Evolutionary conservation across 2,797 vertebrate genomes (phyloP).

Genomic region (Typhlichthys subterraneus): DNA sequence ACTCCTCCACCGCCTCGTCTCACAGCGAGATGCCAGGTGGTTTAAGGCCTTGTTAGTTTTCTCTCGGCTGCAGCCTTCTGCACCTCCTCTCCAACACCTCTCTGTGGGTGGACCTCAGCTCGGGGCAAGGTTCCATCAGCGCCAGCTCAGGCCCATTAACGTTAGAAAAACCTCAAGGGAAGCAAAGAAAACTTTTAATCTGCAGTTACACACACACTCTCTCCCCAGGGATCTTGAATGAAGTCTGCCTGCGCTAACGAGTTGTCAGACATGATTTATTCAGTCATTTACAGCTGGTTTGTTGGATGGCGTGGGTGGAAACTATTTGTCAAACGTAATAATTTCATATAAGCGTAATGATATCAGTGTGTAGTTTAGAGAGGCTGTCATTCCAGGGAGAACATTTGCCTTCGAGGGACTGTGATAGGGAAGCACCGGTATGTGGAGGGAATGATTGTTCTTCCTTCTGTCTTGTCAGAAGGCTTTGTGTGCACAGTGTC

Average conservation of each 20-base stretch:
- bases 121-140: constrained; percentile 39
- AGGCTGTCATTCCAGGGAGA: too few species aligned
- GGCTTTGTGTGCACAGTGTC: neutral
- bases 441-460: neutral
- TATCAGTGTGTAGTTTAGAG: too few species aligned
- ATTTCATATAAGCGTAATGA: constrained; percentile 15
- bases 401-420: neutral
- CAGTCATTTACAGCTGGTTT: constrained; percentile 42
- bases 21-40: constrained; percentile 9
- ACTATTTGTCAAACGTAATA: constrained; percentile 45
- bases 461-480: constrained; percentile 16
- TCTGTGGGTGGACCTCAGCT: constrained; percentile 19
- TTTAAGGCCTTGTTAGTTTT: constrained; percentile 21
- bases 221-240: constrained; percentile 21
- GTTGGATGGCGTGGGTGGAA: constrained; percentile 16
- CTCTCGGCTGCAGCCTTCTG: constrained; percentile 37
- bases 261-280: constrained; percentile 58
- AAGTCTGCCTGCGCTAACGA: constrained; percentile 44
- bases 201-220: constrained; percentile 12
- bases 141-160: constrained; percentile 48
- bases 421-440: neutral
- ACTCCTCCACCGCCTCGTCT: constrained; percentile 2
- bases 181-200: constrained; percentile 34
- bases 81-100: constrained; percentile 24
- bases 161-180: constrained; percentile 43